Conservation (phyloP, 23 tunicate genomes). For the Trididemnum clinides region DNA sequence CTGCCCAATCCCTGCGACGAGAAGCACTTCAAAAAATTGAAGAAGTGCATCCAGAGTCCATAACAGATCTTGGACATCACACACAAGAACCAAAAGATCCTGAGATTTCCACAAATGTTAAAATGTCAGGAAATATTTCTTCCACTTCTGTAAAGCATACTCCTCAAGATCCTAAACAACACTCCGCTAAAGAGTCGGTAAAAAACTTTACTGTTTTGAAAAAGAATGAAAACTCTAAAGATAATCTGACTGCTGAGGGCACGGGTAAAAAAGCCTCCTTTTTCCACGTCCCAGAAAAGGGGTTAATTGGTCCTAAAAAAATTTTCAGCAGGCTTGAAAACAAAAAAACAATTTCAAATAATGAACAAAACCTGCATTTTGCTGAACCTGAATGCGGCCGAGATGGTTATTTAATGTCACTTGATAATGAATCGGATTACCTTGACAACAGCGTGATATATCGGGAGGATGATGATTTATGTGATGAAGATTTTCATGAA, state of each 20-base stretch:
- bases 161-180: not conserved
- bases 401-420: not conserved
- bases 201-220: not conserved
- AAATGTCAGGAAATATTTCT: not conserved
- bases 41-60: not conserved
- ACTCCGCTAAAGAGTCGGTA: not conserved
- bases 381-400: not conserved
- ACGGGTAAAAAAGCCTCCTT: not conserved
- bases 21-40: slow-evolving; percentile 5
- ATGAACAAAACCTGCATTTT: slow-evolving; percentile 37
- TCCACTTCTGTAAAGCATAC: not conserved
- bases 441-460: slow-evolving; percentile 8
- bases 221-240: not conserved
- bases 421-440: not conserved
- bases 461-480: slow-evolving; percentile 37
- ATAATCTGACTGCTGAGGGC: not conserved
- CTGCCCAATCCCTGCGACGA: not conserved
- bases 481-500: slow-evolving; percentile 49
- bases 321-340: slow-evolving; percentile 4
- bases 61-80: not conserved
- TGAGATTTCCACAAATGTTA: not conserved
- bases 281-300: slow-evolving; percentile 28
- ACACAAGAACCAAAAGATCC: not conserved
- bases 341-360: not conserved
- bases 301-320: not conserved